Base-by-base conservation (phyloP, 2,888 invertebrate species). In the Thereva nobilitata region DNA sequence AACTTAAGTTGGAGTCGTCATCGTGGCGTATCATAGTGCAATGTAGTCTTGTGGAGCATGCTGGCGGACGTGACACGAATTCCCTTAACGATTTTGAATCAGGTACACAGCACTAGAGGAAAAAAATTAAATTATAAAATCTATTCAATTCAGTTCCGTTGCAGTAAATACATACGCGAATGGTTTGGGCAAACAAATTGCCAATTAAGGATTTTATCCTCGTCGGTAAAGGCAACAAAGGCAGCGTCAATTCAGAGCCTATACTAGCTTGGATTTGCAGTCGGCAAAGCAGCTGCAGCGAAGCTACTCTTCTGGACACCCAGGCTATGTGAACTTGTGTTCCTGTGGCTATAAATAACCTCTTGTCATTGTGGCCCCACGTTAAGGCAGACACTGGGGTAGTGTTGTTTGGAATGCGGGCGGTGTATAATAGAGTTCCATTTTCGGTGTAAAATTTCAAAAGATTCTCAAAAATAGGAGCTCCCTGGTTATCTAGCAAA, bases 21-120 rank as follows among this genome's bases (percentile, higher is more conserved):
- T 93, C 93, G 77, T 96, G 95, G 0, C 96, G 86, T 69, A 97
- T 89, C 92, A 99, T 97, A 64, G 98, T 99, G 83, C 99, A 99
- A 82, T 97, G 96, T 67, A 97, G 85, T 5, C 98, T 89, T 66
- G 91, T 92, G 65, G 89, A 89, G 70, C 88, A 88, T 35, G 87
- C 84, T 2, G 96, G 96, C 9, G 98, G 95, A 61, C 92, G 89
- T 52, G 95, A 94, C 42, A 97, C 97, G 83, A 97, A 97, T 71
- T 93, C 92, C 66, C 97, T 87, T 68, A 98, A 83, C 72, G 92
- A 91, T 76, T 88, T 89, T 10, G 89, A 85, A 78, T 95, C 93
- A 50, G 98, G 98, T 73, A 98, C 93, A 82, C 95, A 95, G 81
- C 97, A 97, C 93, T 97, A 75, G 4, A 68, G 23, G 10, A 45